Evolutionary conservation across 2,797 vertebrate species (phyloP), one percentile per base, ranked within the genome.

Genomic region (Picus viridis): DNA sequence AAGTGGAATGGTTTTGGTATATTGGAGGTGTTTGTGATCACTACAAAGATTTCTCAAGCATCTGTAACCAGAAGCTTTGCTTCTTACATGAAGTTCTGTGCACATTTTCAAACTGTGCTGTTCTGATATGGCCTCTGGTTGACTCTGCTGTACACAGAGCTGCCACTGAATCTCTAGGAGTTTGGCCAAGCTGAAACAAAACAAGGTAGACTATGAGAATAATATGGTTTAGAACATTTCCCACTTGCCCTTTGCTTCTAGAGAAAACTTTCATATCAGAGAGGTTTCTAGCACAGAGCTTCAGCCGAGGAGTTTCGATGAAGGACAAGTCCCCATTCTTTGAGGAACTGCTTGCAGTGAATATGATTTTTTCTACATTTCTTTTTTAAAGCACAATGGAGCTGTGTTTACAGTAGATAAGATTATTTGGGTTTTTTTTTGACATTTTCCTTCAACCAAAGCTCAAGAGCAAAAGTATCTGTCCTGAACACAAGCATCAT

Each of bases 351-450:
- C 29, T 43, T 26, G 16, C 32, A 54, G 58, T 76, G 93, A 89
- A 69, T 62, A 43, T 4, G 27, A 18, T 24, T 34, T 53, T 56
- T 26, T 43, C 59, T 51, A 24, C 10, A 51, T 24, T 54, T 71
- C 62, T 36, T 45, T 30, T 47, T n/a, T n/a, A 10, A 74, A 81
- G 54, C 32, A 59, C n/a, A 73, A 14, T 34, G 27, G 70, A 83
- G 34, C 73, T 83, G 39, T 94, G 79, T 89, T 95, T 86, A 61
- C 45, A 75, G 79, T 53, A 91, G 73, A 87, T 89, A 90, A 86
- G 68, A 61, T 77, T 71, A 10, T 72, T 47, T 47, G n/a, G n/a
- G n/a, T 49, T 23, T 49, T 74, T 69, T 34, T 71, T 45, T 45
- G 39, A 47, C 39, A 23, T 78, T 90, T 83, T 85, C 47, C 45